Evolutionary conservation across 2,113 vertebrate genomes (phyloP), one percentile per base, ranked within the genome.

Genomic region (Acrocephalus kingi): DNA sequence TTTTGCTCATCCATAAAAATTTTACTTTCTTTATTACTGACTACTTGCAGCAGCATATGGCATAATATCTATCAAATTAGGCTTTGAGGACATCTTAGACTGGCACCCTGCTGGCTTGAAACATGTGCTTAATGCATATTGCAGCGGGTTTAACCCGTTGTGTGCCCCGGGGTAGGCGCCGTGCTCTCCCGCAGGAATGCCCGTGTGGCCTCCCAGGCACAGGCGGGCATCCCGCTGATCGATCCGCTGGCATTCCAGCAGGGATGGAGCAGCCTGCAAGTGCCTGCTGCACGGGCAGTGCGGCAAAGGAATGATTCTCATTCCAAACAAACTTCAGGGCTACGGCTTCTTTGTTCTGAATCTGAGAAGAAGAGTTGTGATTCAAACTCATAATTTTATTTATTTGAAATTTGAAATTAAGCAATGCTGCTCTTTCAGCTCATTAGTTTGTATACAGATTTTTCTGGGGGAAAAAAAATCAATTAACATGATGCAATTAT

Each of bases 41-140:
- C 95, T 98, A 96, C 97, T 98, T 98, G 97, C 97, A 95, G 97
- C 96, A 98, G 97, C 97, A 98, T 98, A 98, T 98, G 98, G 98
- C 98, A 98, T 98, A 98, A 98, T 98, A 98, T 98, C 98, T 98
- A 98, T 98, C 98, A 98, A 98, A 98, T 98, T 98, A 98, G 98
- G 97, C 98, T 98, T 98, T 98, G 98, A 98, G 98, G 98, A 98
- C 98, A 98, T 98, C 98, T 98, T 97, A 98, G 97, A 66, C 97
- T 97, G 98, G 98, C 98, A 98, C 98, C 98, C 98, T 92, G 98
- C 98, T 98, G 98, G 96, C 96, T 98, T 85, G 97, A 94, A 98
- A 98, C 97, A 95, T 98, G 98, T 98, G 98, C 97, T 98, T 98
- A 98, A 97, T 98, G 97, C 98, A 96, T 92, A 97, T 97, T 96